These are phyloP conservation scores for Germaria angustata DNA, from an alignment of 2,888 invertebrate genomes.

Conservation along the genomic window DNA sequence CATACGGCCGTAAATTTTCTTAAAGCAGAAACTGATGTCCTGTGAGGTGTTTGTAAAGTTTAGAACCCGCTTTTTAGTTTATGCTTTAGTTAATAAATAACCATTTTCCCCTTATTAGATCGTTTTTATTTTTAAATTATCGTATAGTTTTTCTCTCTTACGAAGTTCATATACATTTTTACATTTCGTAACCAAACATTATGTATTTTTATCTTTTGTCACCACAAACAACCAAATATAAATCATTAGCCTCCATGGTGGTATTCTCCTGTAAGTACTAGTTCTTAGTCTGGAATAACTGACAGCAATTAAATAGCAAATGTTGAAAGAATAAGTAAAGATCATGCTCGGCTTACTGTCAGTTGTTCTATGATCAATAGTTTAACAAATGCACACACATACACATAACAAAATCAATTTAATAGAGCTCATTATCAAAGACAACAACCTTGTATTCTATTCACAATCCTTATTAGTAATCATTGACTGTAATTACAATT, in stretches of 20 bases:
- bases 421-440: constrained; percentile 37
- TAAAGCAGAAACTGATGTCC: no score
- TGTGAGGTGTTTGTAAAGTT: constrained; percentile 22
- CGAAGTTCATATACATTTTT: constrained; percentile 51
- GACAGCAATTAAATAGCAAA: background rate
- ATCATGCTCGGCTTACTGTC: background rate
- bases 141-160: constrained; percentile 4
- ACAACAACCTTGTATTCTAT: background rate
- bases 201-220: constrained; percentile 65
- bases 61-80: constrained; percentile 34
- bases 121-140: constrained; percentile 8
- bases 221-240: constrained; percentile 69
- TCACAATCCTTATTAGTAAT: background rate
- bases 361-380: constrained; percentile 38
- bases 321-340: no score
- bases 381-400: constrained; percentile 31
- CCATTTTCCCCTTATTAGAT: background rate
- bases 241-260: constrained; percentile 91
- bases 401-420: background rate
- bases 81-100: constrained; percentile 22
- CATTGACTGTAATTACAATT: background rate
- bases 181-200: constrained; percentile 62
- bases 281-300: constrained; percentile 49
- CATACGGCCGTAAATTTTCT: no score
- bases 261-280: constrained; percentile 93